Conservation (phyloP, 1,140 invertebrate species). For the Nylanderia fulva region DNA sequence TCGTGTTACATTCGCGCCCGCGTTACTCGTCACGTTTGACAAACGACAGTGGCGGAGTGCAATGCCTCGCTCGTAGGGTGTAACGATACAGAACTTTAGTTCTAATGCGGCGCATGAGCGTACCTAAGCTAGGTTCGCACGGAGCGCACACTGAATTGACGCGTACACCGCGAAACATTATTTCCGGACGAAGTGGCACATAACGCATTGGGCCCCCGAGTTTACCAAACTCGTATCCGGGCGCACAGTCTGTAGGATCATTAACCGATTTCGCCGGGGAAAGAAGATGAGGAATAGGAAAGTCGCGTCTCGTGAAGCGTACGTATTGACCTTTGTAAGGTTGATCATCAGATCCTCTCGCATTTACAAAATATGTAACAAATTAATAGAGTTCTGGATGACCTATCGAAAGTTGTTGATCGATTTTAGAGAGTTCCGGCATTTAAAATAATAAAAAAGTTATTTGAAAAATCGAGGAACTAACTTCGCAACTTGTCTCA, state of each 20-base stretch:
- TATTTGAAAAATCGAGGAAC: too few species aligned
- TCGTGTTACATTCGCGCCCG: background rate
- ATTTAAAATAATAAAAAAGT: too few species aligned
- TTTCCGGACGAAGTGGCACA: conserved; percentile 61
- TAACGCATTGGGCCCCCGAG: conserved; percentile 19
- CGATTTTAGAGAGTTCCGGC: too few species aligned
- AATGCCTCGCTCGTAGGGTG: background rate
- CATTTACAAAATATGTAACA: too few species aligned
- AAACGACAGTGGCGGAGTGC: background rate
- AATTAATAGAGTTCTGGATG: too few species aligned
- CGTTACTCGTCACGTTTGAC: background rate
- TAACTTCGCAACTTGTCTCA: too few species aligned
- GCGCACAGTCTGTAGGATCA: conserved; percentile 14
- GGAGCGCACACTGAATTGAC: background rate
- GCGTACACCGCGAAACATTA: conserved; percentile 26
- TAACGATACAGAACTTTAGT: conserved; percentile 3
- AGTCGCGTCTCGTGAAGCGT: too few species aligned
- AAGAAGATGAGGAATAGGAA: conserved; percentile 23
- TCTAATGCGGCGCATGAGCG: conserved; percentile 9
- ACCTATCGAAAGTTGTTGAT: too few species aligned
- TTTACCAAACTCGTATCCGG: conserved; percentile 43
- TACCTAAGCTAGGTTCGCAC: background rate
- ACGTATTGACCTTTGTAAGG: too few species aligned
- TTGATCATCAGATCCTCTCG: too few species aligned
- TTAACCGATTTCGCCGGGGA: conserved; percentile 53